Evolutionary conservation across 2,113 vertebrate species (phyloP), one percentile per base, ranked within the genome.

Genomic region (Chloroceryle aenea): DNA sequence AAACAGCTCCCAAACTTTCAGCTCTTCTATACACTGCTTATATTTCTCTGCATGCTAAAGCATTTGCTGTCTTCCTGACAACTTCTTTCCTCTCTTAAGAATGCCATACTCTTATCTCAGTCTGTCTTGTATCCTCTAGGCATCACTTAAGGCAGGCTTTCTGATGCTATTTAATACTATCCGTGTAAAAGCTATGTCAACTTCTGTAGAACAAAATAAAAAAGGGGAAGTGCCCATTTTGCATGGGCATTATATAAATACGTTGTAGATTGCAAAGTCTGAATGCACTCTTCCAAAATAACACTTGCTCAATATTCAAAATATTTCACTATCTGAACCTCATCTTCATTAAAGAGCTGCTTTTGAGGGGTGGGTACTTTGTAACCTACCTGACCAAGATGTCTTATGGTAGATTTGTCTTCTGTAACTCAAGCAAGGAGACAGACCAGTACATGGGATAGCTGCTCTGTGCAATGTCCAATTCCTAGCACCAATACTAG

Each of bases 1-100:
- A 81, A 93, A 85, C 92, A 89, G 92, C 73, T 61, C 53, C n/a
- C 58, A 53, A 85, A 78, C 53, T 91, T 82, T 30, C 45, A 75
- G 43, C 47, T 72, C 23, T 89, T 86, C 62, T 48, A 42, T 20
- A 73, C 22, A 29, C n/a, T 45, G 52, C 23, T 85, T 68, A 8
- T 25, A 69, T 66, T 89, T 91, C 84, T 89, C 30, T n/a, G 53
- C 93, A 87, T 68, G 30, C 32, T 62, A 56, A 67, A 43, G 50
- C 14, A 5, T 80, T 85, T 71, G 53, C 52, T 45, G 11, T 72
- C 45, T 87, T 77, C 62, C 47, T 68, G 43, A 87, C 50, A 86
- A 72, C 10, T 19, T 42, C 25, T 7, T 73, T 45, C 30, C 43
- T 56, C 80, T 81, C n/a, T 58, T 56, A 72, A 53, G 32, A 84